Base-by-base conservation (phyloP, 1,140 invertebrate genomes). In the Linepithema humile region DNA sequence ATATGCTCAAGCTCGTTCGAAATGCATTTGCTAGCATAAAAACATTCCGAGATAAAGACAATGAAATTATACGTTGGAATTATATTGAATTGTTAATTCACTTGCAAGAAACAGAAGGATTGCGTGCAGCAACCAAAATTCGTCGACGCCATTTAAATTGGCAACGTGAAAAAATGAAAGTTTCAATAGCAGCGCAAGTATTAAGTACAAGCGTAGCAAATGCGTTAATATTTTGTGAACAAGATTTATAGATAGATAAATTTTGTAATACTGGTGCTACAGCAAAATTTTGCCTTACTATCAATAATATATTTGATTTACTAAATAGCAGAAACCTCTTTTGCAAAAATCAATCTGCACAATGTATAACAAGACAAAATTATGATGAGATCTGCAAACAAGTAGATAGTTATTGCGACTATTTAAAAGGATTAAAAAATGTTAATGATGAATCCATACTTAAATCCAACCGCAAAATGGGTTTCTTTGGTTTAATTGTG, bases 231-330 rank as follows among this genome's bases (percentile, higher is more conserved):
- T 62, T 62, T n/a, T 62, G 59, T 62, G 17, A 38, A 35, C 59
- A 62, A 20, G 59, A 62, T 62, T 62, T 62, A 62, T 2, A n/a
- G 1, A 1, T 62, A 62, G 2, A 6, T 38, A 7, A 62, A 38
- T 62, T 62, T 48, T n/a, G 6, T 20, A 62, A n/a, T 48, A 2
- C 45, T 15, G 17, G 12, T 62, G 59, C 32, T 62, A 62, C 59
- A n/a, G 59, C 59, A 38, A 62, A 20, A n/a, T 62, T 62, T 62
- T 62, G 32, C 7, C 32, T 62, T 6, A 6, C 23, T 3, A 62
- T 62, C 5, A 38, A 38, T n/a, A 62, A 62, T 38, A 62, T 62
- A 48, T 35, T 62, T 62, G 59, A 62, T 38, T n/a, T 62, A n/a
- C 32, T 62, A 62, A 62, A 62, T 20, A 62, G 32, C 17, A n/a